phyloP scores from a whole-genome alignment of 2,888 invertebrate species.

The Leuctra nigra region DNA sequence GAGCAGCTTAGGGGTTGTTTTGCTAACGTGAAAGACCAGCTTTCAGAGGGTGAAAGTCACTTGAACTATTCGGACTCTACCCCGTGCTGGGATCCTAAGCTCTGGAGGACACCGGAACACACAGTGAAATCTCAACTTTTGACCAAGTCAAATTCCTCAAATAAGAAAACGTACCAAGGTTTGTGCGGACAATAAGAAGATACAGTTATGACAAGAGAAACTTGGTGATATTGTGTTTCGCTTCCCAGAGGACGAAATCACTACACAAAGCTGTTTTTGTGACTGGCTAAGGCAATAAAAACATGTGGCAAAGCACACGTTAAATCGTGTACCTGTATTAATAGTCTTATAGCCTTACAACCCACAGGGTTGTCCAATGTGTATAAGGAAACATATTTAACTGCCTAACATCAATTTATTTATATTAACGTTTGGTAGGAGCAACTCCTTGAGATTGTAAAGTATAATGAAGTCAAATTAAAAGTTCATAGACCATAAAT shows the following conservation, averaged over 20 bases:
- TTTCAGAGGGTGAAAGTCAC: background rate
- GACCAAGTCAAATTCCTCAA: constrained; percentile 16
- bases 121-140: constrained; percentile 15
- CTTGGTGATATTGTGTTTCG: too few relatives aligned
- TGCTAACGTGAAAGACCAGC: background rate
- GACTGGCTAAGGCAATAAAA: background rate
- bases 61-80: background rate
- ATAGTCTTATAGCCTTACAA: too few relatives aligned
- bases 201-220: too few relatives aligned
- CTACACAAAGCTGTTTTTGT: background rate
- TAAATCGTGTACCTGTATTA: background rate
- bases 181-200: background rate
- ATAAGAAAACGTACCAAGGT: too few relatives aligned
- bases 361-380: background rate
- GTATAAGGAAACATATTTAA: too few relatives aligned
- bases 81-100: constrained; percentile 9
- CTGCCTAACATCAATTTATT: too few relatives aligned
- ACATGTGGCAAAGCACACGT: too few relatives aligned
- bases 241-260: constrained; percentile 7
- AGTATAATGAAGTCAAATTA: too few relatives aligned
- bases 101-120: background rate
- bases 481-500: too few relatives aligned
- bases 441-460: too few relatives aligned
- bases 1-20: constrained; percentile 7
- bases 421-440: too few relatives aligned